phyloP scores from a whole-genome alignment of 2,797 vertebrate species.

The Phoeniculus purpureus region DNA sequence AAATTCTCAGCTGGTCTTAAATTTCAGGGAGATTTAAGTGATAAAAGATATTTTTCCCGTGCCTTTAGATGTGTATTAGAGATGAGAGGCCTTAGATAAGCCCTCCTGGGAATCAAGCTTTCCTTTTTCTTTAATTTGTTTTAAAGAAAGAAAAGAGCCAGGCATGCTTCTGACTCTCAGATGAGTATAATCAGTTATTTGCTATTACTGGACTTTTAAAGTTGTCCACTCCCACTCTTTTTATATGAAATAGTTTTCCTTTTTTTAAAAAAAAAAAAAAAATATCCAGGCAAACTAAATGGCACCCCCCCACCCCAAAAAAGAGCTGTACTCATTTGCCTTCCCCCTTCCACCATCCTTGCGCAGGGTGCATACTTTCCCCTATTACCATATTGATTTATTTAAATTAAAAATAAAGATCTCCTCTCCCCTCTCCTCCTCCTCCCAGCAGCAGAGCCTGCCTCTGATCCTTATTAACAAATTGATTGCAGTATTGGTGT shows the following conservation, averaged over 20 bases:
- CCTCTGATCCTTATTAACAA: conserved; percentile 66
- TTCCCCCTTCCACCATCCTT: conserved; percentile 9
- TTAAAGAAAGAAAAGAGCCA: conserved; percentile 67
- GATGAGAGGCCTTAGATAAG: conserved; percentile 73
- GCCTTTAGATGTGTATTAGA: conserved; percentile 81
- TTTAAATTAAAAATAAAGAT: conserved; percentile 79
- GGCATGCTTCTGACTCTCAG: conserved; percentile 64
- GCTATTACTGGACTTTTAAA: conserved; percentile 67
- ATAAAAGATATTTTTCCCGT: conserved; percentile 82
- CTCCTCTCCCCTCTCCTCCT: conserved; percentile 37
- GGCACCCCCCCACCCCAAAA: no score
- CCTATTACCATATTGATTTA: conserved; percentile 71
- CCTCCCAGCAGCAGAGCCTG: conserved; percentile 54
- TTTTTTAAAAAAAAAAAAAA: neutral
- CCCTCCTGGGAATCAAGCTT: conserved; percentile 77
- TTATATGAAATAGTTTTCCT: conserved; percentile 34
- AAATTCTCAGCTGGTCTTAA: conserved; percentile 85
- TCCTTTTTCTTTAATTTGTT: conserved; percentile 78
- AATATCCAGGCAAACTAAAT: neutral
- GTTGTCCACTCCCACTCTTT: conserved; percentile 56
- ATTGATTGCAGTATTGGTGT: conserved; percentile 72
- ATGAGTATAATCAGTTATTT: conserved; percentile 71
- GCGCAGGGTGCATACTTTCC: neutral
- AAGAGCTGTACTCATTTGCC: neutral
- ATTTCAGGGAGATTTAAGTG: conserved; percentile 86